Evolutionary conservation across 2,113 vertebrate genomes (phyloP).

Genomic region (Leucopsar rothschildi): DNA sequence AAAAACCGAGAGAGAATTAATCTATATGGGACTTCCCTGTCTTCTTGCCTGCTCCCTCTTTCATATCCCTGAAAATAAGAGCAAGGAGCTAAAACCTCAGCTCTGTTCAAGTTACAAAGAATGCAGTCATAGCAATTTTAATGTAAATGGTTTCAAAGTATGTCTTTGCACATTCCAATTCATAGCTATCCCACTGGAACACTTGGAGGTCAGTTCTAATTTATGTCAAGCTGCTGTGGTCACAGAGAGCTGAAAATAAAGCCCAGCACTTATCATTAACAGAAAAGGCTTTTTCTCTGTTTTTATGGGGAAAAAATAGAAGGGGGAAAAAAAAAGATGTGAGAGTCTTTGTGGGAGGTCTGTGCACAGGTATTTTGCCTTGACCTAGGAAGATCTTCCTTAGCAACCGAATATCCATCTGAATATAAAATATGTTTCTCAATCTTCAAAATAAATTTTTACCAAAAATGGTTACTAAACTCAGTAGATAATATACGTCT

Average conservation of each 20-base stretch:
- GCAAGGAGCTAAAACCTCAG: not conserved
- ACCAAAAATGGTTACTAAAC: not conserved
- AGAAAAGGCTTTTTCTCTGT: not conserved
- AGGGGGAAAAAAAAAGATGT: not conserved
- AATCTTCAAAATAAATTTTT: not conserved
- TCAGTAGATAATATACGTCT: not conserved
- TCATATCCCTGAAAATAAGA: not conserved
- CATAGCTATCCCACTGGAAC: not conserved
- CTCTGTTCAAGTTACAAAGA: not conserved
- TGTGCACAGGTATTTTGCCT: not conserved
- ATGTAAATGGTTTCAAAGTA: not conserved
- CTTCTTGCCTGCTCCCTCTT: not conserved
- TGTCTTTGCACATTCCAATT: not conserved
- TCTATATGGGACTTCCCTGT: not conserved
- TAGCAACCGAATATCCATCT: not conserved
- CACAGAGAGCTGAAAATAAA: not conserved
- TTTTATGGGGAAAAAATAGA: not conserved
- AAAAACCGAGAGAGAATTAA: not conserved
- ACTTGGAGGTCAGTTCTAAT: not conserved
- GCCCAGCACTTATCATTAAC: not conserved
- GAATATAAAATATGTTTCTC: not conserved
- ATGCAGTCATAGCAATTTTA: not conserved
- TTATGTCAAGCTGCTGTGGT: slow-evolving; percentile 12
- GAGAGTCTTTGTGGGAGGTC: not conserved
- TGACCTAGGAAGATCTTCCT: not conserved